phyloP scores from a whole-genome alignment of 2,113 vertebrate species.

The Nothocercus julius region DNA sequence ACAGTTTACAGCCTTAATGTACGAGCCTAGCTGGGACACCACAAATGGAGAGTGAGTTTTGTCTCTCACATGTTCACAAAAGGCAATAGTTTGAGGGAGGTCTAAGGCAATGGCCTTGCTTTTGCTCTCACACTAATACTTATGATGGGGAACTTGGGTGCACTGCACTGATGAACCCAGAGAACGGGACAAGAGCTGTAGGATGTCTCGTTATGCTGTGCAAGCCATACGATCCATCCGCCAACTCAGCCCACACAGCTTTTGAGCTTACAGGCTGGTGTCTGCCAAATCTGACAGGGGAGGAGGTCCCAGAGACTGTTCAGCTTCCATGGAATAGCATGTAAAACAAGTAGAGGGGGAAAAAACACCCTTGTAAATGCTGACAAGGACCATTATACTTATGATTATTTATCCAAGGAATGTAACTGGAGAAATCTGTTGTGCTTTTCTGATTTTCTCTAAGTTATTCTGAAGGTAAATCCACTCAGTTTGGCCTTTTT shows the following conservation, averaged over 20 bases:
- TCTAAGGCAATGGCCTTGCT: neutral
- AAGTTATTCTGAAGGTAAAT: neutral
- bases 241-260: neutral
- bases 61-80: neutral
- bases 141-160: neutral
- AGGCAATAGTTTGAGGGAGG: neutral
- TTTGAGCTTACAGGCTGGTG: neutral
- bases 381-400: neutral
- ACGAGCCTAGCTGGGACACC: neutral
- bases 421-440: neutral
- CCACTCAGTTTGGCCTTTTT: neutral
- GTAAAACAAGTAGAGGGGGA: neutral
- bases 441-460: neutral
- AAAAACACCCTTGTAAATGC: neutral
- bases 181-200: fast-evolving
- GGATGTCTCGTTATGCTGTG: neutral
- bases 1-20: neutral
- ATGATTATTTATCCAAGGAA: neutral
- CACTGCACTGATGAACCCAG: fast-evolving
- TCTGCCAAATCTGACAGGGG: fast-evolving
- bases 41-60: neutral
- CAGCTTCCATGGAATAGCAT: fast-evolving
- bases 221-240: neutral
- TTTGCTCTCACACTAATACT: neutral
- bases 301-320: neutral